Base-by-base conservation (phyloP, 2,113 vertebrate genomes). In the Oreochromis spilurus region DNA sequence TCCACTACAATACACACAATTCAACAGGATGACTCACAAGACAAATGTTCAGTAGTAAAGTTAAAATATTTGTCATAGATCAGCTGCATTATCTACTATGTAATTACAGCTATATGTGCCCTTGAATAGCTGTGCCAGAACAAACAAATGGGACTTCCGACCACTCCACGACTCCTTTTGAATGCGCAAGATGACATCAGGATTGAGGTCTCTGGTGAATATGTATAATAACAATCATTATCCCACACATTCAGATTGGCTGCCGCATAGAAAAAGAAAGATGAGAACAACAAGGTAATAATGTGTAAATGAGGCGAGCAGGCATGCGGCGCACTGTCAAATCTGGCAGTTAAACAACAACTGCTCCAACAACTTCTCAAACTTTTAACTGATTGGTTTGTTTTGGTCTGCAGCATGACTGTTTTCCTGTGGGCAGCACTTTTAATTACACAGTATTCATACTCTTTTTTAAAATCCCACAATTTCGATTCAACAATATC, bases 151-250 rank as follows among this genome's bases (percentile, higher is more conserved):
- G 24, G n/a, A 80, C 70, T 79, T 10, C 52, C 26, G 31, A 53
- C 9, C 48, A 24, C 40, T 48, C 16, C 70, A 7, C 16, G 43
- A 48, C 70, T 54, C 50, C 19, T 24, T 50, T 19, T 31, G 26
- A 77, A 50, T 50, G 43, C 17, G 50, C 57, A 65, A 84, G 0
- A 43, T 85, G 58, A 84, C 55, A 29, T 83, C 86, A 78, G 58
- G 65, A 16, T 8, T 8, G 8, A 10, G 2, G 70, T 77, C 67
- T 38, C 83, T 53, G 29, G 88, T 62, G 85, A 77, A 67, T 79
- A 60, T 62, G 29, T 36, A 21, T 57, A 82, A 86, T 58, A 58
- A 14, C 2, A 9, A 85, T 89, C 54, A 90, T 89, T 88, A 94
- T 70, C 84, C 78, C 34, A 79, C 34, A 4, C 29, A 3, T 36